phyloP scores from a whole-genome alignment of 2,113 vertebrate species.

The Gadus chalcogrammus region DNA sequence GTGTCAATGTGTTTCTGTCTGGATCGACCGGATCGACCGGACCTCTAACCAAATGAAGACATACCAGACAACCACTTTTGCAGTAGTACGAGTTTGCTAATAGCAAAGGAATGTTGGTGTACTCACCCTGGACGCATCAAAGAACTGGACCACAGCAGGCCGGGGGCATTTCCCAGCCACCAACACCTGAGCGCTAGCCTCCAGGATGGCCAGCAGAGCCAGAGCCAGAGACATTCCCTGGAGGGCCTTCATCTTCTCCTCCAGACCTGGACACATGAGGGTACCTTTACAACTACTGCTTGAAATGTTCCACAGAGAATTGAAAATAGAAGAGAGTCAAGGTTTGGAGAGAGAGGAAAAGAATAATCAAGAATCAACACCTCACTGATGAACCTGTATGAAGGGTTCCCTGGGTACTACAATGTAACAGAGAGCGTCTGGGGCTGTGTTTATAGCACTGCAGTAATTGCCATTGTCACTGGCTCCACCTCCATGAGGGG shows the following conservation, averaged over 20 bases:
- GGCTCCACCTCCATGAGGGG: constrained; percentile 14
- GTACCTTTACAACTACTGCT: background rate
- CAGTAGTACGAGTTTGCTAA: no score
- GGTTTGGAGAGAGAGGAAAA: background rate
- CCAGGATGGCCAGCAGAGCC: constrained; percentile 52
- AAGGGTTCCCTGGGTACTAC: background rate
- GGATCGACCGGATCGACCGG: no score
- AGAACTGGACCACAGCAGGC: constrained; percentile 56
- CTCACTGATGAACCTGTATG: constrained; percentile 29
- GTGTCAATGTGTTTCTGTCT: no score
- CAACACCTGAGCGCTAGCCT: constrained; percentile 43
- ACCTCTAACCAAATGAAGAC: no score
- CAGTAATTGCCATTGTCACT: constrained; percentile 2
- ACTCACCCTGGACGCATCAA: constrained; percentile 52
- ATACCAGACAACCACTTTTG: no score
- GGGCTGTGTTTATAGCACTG: constrained; percentile 36
- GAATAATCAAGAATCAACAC: background rate
- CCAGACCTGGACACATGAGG: constrained; percentile 28
- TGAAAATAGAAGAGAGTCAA: no score
- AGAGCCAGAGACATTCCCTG: constrained; percentile 49
- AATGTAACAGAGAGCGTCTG: background rate
- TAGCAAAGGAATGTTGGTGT: background rate
- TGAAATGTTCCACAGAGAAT: no score
- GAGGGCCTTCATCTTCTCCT: constrained; percentile 51
- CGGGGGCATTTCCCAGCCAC: constrained; percentile 50